Evolutionary conservation across 2,113 vertebrate species (phyloP).

Genomic region (Seriola rivoliana): DNA sequence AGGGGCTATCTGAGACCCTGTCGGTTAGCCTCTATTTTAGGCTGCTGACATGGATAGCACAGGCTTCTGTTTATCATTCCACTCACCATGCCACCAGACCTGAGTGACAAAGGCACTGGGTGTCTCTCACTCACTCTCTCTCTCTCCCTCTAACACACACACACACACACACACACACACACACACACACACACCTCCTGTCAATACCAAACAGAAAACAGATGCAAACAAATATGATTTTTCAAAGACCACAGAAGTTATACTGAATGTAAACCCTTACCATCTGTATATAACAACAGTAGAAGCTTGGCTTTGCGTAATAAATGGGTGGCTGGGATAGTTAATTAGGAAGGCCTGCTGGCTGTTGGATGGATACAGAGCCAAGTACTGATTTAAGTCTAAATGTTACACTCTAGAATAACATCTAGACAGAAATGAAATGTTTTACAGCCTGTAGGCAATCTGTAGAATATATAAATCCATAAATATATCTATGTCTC

Average conservation of each 20-base stretch:
- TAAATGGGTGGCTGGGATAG: not conserved
- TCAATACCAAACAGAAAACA: slow-evolving; percentile 21
- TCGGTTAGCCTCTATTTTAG: slow-evolving; percentile 90
- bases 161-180: slow-evolving; percentile 3
- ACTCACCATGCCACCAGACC: slow-evolving; percentile 75
- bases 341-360: slow-evolving; percentile 1
- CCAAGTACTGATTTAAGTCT: not conserved
- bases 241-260: not conserved
- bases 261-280: not conserved
- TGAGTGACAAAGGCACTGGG: slow-evolving; percentile 72
- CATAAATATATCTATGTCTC: too few species aligned
- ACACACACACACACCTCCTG: slow-evolving; percentile 44
- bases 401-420: not conserved
- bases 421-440: not conserved
- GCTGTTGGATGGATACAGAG: slow-evolving; percentile 1
- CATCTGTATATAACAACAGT: not conserved
- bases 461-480: not conserved
- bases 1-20: slow-evolving; percentile 76
- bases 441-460: not conserved
- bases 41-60: slow-evolving; percentile 83
- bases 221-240: slow-evolving; percentile 3
- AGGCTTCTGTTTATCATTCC: slow-evolving; percentile 89
- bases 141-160: not conserved
- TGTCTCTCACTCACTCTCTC: slow-evolving; percentile 37
- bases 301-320: not conserved